Evolutionary conservation across 1,140 invertebrate genomes (phyloP), one percentile per base, ranked within the genome.

Genomic region (Oryctes rhinoceros): DNA sequence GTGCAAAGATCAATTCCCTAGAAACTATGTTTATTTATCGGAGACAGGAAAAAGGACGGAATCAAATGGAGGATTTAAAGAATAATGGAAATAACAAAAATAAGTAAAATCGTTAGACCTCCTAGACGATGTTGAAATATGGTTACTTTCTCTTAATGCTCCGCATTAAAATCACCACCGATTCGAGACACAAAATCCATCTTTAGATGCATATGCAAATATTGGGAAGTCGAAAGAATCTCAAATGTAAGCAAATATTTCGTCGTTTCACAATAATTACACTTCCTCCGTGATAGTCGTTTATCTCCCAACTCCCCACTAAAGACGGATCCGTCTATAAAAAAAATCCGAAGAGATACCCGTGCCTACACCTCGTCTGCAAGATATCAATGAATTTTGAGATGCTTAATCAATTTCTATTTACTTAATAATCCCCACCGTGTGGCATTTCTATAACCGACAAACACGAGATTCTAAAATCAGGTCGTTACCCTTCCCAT

Each of bases 401-500:
- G 65, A 67, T 67, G 65, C 24, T 67, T 67, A 67, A 67, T 67
- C 65, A 67, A 67, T 67, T 67, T 67, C 65, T 80, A 76, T 80
- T 74, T 76, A 62, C 48, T 76, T 80, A 80, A 76, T 75, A 65
- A 67, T 76, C 53, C 76, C 76, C 80, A 67, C 79, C 59, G 81
- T 15, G 67, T 76, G 81, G n/a, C 65, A 80, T 81, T 83, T 80
- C 80, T 83, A 75, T 83, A 83, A 83, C 81, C 80, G 81, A 83
- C 82, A 83, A 83, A 83, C 82, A 80, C 79, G 80, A 78, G 82
- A 83, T 81, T 83, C 79, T 82, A 79, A 81, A 74, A 78, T 76
- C 78, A 80, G 82, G 82, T 83, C 82, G 80, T 83, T 83, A 83
- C 81, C 81, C 82, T 82, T 76, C 71, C 78, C 79, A 79, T 82